A percentile compares a stretch with the other conserved stretches of the same genome.
These are phyloP conservation scores for Eupleurogrammus muticus DNA, from an alignment of 2,797 vertebrate genomes.

Conservation along the genomic window DNA sequence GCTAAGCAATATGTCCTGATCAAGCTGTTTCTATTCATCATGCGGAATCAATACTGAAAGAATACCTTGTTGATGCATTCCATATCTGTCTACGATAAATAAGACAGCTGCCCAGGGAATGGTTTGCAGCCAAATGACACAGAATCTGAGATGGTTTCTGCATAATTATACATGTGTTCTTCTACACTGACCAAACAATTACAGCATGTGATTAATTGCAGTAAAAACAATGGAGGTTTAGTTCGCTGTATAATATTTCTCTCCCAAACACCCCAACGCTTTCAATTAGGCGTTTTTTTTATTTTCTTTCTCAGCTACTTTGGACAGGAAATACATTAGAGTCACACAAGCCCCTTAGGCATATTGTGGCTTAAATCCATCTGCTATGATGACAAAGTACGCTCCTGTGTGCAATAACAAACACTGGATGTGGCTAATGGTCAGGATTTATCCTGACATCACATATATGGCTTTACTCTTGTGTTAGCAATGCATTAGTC, in stretches of 20 bases:
- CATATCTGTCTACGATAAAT: slow-evolving; percentile 34
- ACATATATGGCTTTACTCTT: slow-evolving; percentile 14
- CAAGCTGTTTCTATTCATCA: slow-evolving; percentile 31
- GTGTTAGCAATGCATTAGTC: not conserved
- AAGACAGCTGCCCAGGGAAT: slow-evolving; percentile 2
- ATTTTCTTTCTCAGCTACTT: slow-evolving; percentile 31
- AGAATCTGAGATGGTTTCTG: slow-evolving; percentile 39
- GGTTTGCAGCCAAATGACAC: slow-evolving; percentile 51
- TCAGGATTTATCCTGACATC: slow-evolving; percentile 21
- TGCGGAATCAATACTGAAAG: slow-evolving; percentile 31
- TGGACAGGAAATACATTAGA: slow-evolving; percentile 42
- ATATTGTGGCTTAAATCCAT: slow-evolving; percentile 43
- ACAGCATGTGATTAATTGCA: slow-evolving; percentile 70
- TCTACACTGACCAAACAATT: slow-evolving; percentile 61
- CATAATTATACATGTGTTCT: slow-evolving; percentile 37
- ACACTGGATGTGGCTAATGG: slow-evolving; percentile 60
- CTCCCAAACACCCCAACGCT: slow-evolving; percentile 21
- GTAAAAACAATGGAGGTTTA: slow-evolving; percentile 59
- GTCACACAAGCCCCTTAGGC: slow-evolving; percentile 38
- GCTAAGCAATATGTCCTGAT: slow-evolving; percentile 18
- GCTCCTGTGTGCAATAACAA: slow-evolving; percentile 69
- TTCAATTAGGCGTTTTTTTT: slow-evolving; percentile 54
- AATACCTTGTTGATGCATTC: slow-evolving; percentile 38
- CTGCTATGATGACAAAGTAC: slow-evolving; percentile 66
- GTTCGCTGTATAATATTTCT: slow-evolving; percentile 60